phyloP scores from a whole-genome alignment of 53 echinoderm and acorn worm genomes.

The Echinarachnius parma region DNA sequence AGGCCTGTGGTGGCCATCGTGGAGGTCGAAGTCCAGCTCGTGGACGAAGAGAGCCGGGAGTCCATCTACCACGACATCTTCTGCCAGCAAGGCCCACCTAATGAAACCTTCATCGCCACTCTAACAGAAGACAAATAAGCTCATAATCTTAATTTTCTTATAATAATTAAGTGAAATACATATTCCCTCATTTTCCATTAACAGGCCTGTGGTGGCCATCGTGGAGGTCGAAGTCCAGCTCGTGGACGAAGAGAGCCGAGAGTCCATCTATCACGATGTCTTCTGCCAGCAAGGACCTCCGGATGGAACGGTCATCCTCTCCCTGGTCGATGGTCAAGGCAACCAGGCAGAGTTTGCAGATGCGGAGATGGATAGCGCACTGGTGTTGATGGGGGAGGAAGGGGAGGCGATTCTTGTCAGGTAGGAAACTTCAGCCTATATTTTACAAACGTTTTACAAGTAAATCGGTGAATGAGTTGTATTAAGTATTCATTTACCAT shows the following conservation, averaged over 20 bases:
- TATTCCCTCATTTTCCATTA: neutral
- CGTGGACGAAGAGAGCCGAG: slow-evolving; percentile 69
- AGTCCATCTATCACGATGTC: slow-evolving; percentile 73
- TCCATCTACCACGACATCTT: slow-evolving; percentile 77
- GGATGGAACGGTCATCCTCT: slow-evolving; percentile 72
- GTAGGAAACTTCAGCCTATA: too few relatives aligned
- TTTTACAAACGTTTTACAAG: too few relatives aligned
- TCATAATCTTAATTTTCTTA: too few relatives aligned
- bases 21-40: slow-evolving; percentile 72
- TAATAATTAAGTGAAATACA: too few relatives aligned
- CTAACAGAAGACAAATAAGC: too few relatives aligned
- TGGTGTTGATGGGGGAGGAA: slow-evolving; percentile 52
- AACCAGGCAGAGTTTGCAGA: slow-evolving; percentile 75
- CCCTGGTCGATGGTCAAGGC: slow-evolving; percentile 41
- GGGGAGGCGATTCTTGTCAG: slow-evolving; percentile 85
- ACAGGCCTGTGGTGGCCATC: slow-evolving; percentile 81
- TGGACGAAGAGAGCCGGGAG: slow-evolving; percentile 67
- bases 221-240: slow-evolving; percentile 73
- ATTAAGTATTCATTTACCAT: too few relatives aligned
- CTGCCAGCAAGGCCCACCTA: slow-evolving; percentile 90
- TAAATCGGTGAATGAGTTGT: too few relatives aligned
- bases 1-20: slow-evolving; percentile 86
- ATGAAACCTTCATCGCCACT: slow-evolving; percentile 71
- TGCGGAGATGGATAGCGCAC: slow-evolving; percentile 45
- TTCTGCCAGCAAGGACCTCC: slow-evolving; percentile 93